phyloP scores from a whole-genome alignment of 2,888 invertebrate genomes.

The Cryptophagus acutangulus region DNA sequence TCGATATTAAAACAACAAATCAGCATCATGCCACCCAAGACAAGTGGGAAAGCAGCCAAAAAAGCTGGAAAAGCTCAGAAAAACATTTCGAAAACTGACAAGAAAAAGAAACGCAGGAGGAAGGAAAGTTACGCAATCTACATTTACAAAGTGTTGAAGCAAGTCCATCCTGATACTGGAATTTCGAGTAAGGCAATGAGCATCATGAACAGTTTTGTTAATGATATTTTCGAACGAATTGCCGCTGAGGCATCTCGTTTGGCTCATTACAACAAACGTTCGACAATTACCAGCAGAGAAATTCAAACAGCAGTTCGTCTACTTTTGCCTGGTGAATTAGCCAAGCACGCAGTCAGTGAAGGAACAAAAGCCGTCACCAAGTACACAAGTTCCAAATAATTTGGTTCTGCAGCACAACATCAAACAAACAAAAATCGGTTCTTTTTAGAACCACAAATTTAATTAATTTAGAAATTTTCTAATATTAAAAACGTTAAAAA shows the following conservation, averaged over 20 bases:
- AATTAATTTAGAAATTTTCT: no score
- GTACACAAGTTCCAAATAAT: constrained; percentile 35
- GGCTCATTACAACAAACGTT: constrained; percentile 59
- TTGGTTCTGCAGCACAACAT: no score
- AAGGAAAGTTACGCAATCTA: constrained; percentile 58
- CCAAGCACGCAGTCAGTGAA: constrained; percentile 66
- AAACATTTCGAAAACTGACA: constrained; percentile 55
- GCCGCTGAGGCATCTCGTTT: constrained; percentile 62
- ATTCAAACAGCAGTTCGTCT: constrained; percentile 65
- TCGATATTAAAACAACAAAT: no score
- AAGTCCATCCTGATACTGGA: constrained; percentile 59
- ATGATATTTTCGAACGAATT: constrained; percentile 68
- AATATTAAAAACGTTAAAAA: no score
- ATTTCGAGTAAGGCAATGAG: constrained; percentile 66
- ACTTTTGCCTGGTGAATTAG: constrained; percentile 66
- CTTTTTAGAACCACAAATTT: no score
- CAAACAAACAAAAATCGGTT: no score
- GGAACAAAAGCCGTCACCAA: constrained; percentile 56
- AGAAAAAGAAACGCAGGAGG: constrained; percentile 56
- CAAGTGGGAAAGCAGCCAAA: constrained; percentile 49
- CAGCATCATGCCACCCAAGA: constrained; percentile 45
- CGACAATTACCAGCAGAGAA: constrained; percentile 64
- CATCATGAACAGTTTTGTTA: constrained; percentile 72
- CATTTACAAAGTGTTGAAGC: constrained; percentile 59
- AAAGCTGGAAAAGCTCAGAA: constrained; percentile 56